phyloP scores from a whole-genome alignment of 2,113 vertebrate species.

The Apistogramma diplotaenia region DNA sequence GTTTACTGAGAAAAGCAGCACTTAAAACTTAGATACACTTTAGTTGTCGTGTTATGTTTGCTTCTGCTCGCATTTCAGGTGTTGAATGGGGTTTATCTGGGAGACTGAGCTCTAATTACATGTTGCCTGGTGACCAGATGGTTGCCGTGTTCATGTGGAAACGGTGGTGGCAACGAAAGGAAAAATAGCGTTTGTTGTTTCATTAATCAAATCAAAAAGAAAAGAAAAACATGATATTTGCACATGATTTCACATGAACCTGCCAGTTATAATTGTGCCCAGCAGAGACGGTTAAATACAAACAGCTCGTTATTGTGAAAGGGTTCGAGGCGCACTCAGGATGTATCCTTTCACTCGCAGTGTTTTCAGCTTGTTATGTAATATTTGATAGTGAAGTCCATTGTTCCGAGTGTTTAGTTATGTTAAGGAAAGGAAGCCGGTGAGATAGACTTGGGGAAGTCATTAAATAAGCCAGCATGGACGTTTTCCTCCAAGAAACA shows the following conservation, averaged over 20 bases:
- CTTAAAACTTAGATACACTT: neutral
- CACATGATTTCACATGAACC: too few species aligned
- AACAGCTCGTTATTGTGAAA: neutral
- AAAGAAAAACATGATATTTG: neutral
- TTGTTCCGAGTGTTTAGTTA: slow-evolving; percentile 35
- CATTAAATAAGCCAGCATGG: neutral
- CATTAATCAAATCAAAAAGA: neutral
- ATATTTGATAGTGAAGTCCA: slow-evolving; percentile 21
- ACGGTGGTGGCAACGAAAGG: neutral
- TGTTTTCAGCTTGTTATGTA: slow-evolving; percentile 24
- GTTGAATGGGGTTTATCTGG: neutral
- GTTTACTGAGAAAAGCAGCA: neutral
- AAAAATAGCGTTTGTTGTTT: neutral
- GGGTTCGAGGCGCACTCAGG: neutral
- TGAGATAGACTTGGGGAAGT: slow-evolving; percentile 9
- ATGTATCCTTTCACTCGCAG: neutral
- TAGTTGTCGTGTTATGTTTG: neutral
- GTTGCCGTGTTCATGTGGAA: neutral
- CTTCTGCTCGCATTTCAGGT: slow-evolving; percentile 11
- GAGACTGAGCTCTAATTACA: neutral
- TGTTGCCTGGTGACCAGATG: neutral
- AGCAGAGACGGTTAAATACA: neutral
- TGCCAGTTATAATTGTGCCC: neutral
- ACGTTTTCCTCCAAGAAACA: slow-evolving; percentile 23
- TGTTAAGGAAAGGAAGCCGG: slow-evolving; percentile 46